Evolutionary conservation across 1,140 invertebrate species (phyloP), one percentile per base, ranked within the genome.

Genomic region (Drosophila sturtevanti): DNA sequence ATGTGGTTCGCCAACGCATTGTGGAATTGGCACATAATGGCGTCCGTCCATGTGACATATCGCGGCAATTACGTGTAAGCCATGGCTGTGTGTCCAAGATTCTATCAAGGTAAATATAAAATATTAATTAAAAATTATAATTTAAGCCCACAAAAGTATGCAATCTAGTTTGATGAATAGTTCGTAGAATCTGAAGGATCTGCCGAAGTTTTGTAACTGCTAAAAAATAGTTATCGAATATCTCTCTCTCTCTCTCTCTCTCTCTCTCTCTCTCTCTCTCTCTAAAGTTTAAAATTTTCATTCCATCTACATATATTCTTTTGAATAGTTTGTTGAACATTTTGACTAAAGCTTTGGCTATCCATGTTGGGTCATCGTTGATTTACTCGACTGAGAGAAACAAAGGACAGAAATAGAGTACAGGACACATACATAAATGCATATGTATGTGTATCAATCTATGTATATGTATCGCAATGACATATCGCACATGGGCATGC

Each of bases 21-120:
- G 98, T 99, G 38, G 98, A 99, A 92, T 93, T 99, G 69, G 98
- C 98, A 18, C 97, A 98, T 92, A 98, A 98, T 90, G 98, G 98
- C 52, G 97, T 98, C 62, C 93, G 98, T 82, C 97, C 98, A 27
- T 99, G 98, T 93, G 98, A 99, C 93, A 98, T 98, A 92, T 97
- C 96, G 60, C 93, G 97, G 52, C 97, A 98, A 92, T 94, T 98
- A 68, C 94, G 97, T 71, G 97, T 98, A 72, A 97, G 96, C 74
- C 97, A 98, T 92, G 97, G 97, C 84, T 98, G 97, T 93, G 97
- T 98, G 81, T 98, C 97, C 77, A 98, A 98, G 94, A 98, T 98
- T 92, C 93, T 98, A 79, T 98, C 98, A 76, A 96, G 98, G 95
- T 99, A 95, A 95, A 93, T 84, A 54, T 35, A 44, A 22, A n/a